Conservation (phyloP, 1,140 invertebrate genomes). For the Agrilus planipennis region DNA sequence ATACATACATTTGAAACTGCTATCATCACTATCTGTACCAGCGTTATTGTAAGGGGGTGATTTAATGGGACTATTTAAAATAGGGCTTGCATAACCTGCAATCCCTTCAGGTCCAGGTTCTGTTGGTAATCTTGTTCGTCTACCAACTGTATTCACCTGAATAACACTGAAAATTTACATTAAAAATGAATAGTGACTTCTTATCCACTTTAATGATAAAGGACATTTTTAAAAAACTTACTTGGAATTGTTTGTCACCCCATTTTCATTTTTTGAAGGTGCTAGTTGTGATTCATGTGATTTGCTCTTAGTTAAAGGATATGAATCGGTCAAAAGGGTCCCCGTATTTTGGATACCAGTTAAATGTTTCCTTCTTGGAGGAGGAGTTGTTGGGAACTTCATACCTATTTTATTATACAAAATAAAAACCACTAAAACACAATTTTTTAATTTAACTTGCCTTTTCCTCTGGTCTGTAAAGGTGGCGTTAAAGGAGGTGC, state of each 20-base stretch:
- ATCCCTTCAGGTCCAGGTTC: conserved; percentile 50
- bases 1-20: conserved; percentile 38
- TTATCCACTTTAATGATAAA: too few species aligned
- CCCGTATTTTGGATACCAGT: conserved; percentile 37
- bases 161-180: neutral
- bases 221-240: too few species aligned
- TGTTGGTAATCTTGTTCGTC: conserved; percentile 53
- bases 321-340: conserved; percentile 31
- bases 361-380: conserved; percentile 59
- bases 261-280: conserved; percentile 46
- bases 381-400: conserved; percentile 69
- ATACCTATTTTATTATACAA: too few species aligned
- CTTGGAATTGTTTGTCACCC: conserved; percentile 25
- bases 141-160: conserved; percentile 16
- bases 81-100: conserved; percentile 39
- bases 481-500: conserved; percentile 28
- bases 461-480: conserved; percentile 27
- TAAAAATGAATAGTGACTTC: neutral
- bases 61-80: conserved; percentile 50
- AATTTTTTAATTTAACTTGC: too few species aligned
- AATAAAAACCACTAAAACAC: too few species aligned
- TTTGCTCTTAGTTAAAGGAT: conserved; percentile 74
- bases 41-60: conserved; percentile 46
- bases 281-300: conserved; percentile 84
- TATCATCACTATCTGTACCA: conserved; percentile 46